phyloP scores from a whole-genome alignment of 1,140 invertebrate genomes.

The Danaus melanippus region DNA sequence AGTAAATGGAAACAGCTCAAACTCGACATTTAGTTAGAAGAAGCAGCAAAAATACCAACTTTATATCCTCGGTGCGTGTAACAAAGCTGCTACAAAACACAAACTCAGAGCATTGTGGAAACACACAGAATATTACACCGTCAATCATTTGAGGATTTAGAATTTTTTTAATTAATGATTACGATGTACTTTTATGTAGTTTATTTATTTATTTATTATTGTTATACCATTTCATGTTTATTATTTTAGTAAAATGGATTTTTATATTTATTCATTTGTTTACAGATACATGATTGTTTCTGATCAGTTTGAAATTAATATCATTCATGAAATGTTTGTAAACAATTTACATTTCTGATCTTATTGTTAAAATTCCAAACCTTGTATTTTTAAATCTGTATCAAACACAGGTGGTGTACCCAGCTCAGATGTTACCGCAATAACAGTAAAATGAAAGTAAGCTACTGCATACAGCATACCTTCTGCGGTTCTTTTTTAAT shows the following conservation, averaged over 20 bases:
- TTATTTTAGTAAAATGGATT: no score
- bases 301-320: no score
- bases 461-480: slow-evolving; percentile 32
- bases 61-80: slow-evolving; percentile 33
- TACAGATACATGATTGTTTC: no score
- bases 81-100: slow-evolving; percentile 29
- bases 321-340: no score
- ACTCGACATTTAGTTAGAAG: slow-evolving; percentile 18
- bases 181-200: no score
- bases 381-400: slow-evolving; percentile 22
- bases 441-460: slow-evolving; percentile 49
- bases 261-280: no score
- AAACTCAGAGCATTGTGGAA: slow-evolving; percentile 21
- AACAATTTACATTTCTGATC: no score
- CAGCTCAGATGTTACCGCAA: slow-evolving; percentile 31
- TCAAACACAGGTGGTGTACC: slow-evolving; percentile 32
- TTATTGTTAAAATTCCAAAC: not conserved
- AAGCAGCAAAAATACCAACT: slow-evolving; percentile 34
- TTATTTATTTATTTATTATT: no score
- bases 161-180: no score
- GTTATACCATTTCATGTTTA: no score
- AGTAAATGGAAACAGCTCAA: not conserved
- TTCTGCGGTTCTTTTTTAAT: not conserved
- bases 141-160: not conserved
- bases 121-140: slow-evolving; percentile 14